Conservation (phyloP, 2,888 invertebrate genomes). For the Xylota segnis region DNA sequence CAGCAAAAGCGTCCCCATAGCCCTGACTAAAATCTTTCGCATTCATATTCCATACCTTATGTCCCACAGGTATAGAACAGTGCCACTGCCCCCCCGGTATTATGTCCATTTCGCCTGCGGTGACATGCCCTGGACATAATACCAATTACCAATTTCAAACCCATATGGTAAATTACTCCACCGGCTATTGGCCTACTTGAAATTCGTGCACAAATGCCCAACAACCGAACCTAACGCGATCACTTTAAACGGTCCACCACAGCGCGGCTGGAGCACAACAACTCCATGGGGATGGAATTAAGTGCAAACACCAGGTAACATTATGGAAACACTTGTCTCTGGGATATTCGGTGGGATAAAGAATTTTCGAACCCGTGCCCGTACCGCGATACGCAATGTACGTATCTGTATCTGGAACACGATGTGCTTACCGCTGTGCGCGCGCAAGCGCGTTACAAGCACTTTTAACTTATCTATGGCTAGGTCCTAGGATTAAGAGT, state of each 20-base stretch:
- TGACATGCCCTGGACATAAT: constrained; percentile 76
- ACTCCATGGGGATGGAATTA: constrained; percentile 72
- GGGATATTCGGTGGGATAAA: constrained; percentile 60
- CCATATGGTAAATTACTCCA: constrained; percentile 76
- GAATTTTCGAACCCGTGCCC: constrained; percentile 46
- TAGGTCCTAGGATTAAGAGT: constrained; percentile 44
- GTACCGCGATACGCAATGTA: constrained; percentile 62
- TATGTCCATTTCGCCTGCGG: constrained; percentile 64
- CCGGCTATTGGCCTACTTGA: constrained; percentile 43
- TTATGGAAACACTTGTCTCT: constrained; percentile 75
- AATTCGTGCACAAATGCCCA: constrained; percentile 57
- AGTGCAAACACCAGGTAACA: constrained; percentile 75
- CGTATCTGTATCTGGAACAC: constrained; percentile 70
- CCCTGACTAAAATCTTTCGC: constrained; percentile 47
- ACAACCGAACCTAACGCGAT: constrained; percentile 36
- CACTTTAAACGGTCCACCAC: constrained; percentile 41
- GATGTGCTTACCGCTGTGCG: constrained; percentile 45
- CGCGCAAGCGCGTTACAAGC: constrained; percentile 54
- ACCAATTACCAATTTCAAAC: constrained; percentile 76
- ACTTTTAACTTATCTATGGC: constrained; percentile 43
- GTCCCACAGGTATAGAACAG: constrained; percentile 1
- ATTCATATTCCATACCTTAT: constrained; percentile 35
- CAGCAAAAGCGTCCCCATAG: constrained; percentile 19
- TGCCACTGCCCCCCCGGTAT: constrained; percentile 30
- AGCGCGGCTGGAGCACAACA: constrained; percentile 43